These are phyloP conservation scores for Erebia palarica DNA, from an alignment of 2,888 invertebrate species.

Conservation along the genomic window DNA sequence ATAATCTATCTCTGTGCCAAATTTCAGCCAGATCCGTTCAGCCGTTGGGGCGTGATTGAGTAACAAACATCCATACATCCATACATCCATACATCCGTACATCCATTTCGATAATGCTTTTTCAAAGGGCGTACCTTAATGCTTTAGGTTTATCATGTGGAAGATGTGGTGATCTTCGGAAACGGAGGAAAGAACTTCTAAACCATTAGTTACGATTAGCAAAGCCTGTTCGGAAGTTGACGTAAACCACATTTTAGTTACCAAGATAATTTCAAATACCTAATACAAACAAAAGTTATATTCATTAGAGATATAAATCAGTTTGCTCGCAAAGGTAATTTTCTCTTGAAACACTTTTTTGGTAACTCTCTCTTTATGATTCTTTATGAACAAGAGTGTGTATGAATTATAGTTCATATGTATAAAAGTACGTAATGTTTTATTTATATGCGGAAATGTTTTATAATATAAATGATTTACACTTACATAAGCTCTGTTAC, in stretches of 20 bases:
- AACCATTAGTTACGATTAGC: too few relatives aligned
- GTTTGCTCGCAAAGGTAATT: slow-evolving; percentile 3
- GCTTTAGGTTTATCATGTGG: too few relatives aligned
- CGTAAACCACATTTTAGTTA: background rate
- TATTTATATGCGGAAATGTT: slow-evolving; percentile 20
- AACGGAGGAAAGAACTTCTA: too few relatives aligned
- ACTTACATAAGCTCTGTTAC: background rate
- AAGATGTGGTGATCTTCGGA: too few relatives aligned
- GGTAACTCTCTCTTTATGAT: slow-evolving; percentile 4
- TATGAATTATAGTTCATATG: slow-evolving; percentile 13
- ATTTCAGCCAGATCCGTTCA: too few relatives aligned
- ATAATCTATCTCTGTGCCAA: too few relatives aligned
- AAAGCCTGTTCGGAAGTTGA: too few relatives aligned
- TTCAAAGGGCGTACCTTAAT: too few relatives aligned
- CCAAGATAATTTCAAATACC: background rate
- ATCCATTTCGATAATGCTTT: too few relatives aligned
- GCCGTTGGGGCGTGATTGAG: too few relatives aligned
- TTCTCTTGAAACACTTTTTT: slow-evolving; percentile 18
- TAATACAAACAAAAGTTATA: background rate
- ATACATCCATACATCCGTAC: too few relatives aligned
- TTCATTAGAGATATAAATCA: slow-evolving; percentile 6
- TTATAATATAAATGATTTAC: background rate
- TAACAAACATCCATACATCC: too few relatives aligned
- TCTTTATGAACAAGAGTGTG: background rate
- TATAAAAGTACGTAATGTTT: slow-evolving; percentile 5